Evolutionary conservation across 1,140 invertebrate genomes (phyloP).

Genomic region (Nautilus pompilius): DNA sequence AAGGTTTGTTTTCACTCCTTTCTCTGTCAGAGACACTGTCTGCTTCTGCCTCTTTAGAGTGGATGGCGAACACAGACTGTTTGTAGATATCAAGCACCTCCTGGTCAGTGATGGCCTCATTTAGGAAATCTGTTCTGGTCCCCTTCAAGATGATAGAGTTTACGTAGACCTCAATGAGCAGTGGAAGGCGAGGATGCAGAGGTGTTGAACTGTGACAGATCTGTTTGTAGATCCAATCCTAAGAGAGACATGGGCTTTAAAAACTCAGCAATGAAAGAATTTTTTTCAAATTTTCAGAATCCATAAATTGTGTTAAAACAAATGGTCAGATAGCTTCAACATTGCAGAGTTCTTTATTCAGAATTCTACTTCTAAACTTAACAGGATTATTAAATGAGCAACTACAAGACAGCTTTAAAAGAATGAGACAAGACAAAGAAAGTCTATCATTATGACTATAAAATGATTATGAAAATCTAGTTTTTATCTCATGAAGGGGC

Average conservation of each 20-base stretch:
- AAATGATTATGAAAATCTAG: too few relatives aligned
- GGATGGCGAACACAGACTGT: slow-evolving; percentile 25
- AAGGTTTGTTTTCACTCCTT: not conserved
- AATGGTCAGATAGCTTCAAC: too few relatives aligned
- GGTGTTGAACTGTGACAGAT: slow-evolving; percentile 82
- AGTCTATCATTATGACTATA: too few relatives aligned
- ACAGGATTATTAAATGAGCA: too few relatives aligned
- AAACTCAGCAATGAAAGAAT: too few relatives aligned
- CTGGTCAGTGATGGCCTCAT: slow-evolving; percentile 86
- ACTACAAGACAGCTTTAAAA: not conserved
- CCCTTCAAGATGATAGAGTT: slow-evolving; percentile 82
- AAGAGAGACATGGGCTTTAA: too few relatives aligned
- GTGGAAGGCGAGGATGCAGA: slow-evolving; percentile 87
- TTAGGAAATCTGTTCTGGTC: slow-evolving; percentile 67
- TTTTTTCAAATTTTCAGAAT: too few relatives aligned
- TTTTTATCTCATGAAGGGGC: too few relatives aligned
- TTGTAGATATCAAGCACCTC: slow-evolving; percentile 83
- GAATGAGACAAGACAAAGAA: not conserved
- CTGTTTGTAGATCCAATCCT: slow-evolving; percentile 90
- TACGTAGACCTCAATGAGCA: slow-evolving; percentile 92
- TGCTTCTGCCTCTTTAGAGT: slow-evolving; percentile 58
- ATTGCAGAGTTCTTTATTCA: too few relatives aligned
- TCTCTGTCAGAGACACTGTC: not conserved
- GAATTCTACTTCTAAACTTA: not conserved
- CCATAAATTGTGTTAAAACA: too few relatives aligned